Percentiles rank a stretch among this genome's conserved stretches.
Conservation (phyloP, 2,888 invertebrate genomes). For the Eupeodes luniger region DNA sequence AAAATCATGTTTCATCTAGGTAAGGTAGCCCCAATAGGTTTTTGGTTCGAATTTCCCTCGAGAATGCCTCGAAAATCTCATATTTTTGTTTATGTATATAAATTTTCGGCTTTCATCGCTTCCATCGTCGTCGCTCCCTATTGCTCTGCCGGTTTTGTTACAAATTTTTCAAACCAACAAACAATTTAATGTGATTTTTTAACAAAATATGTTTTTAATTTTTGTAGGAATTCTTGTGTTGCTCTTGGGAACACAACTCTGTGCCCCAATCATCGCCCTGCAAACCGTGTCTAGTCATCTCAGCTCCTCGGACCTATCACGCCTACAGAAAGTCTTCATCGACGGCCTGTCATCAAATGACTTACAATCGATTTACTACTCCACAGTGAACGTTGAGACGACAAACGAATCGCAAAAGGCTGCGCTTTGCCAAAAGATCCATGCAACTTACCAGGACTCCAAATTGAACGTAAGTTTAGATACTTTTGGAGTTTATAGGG, state of each 20-base stretch:
- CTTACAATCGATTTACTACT: conserved; percentile 88
- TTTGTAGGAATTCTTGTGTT: conserved; percentile 56
- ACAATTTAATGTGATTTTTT: not conserved
- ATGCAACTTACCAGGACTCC: conserved; percentile 80
- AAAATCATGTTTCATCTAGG: conserved; percentile 77
- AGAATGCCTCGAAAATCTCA: not conserved
- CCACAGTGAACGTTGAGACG: conserved; percentile 89
- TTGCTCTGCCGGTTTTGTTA: conserved; percentile 68
- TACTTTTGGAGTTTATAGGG: conserved; percentile 51
- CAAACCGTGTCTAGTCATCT: conserved; percentile 82
- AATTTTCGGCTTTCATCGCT: not conserved
- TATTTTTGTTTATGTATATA: conserved; percentile 26
- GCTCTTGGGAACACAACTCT: conserved; percentile 52
- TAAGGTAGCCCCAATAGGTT: conserved; percentile 53
- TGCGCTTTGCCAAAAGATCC: conserved; percentile 85
- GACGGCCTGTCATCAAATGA: conserved; percentile 86
- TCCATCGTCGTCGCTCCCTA: conserved; percentile 27
- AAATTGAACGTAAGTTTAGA: conserved; percentile 85
- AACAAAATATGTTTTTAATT: not conserved
- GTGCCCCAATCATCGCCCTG: conserved; percentile 51
- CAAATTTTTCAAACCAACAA: conserved; percentile 17
- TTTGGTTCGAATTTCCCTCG: not conserved
- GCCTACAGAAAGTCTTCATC: conserved; percentile 82
- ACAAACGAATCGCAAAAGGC: conserved; percentile 86
- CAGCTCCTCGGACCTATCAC: conserved; percentile 80